Evolutionary conservation across 2,888 invertebrate species (phyloP), one percentile per base, ranked within the genome.

Genomic region (Cepaea hortensis): DNA sequence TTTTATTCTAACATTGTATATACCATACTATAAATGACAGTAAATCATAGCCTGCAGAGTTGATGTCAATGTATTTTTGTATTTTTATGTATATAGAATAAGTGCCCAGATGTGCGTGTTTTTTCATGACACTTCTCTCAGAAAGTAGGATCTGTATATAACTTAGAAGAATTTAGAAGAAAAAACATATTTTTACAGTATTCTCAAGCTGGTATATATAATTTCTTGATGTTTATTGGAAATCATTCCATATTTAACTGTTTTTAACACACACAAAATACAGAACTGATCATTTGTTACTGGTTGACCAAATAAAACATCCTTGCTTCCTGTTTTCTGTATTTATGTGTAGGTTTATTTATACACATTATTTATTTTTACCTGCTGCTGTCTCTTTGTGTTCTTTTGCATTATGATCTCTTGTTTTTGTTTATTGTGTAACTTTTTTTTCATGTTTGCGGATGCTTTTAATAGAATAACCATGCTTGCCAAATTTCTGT

Each of bases 1-100:
- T 55, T n/a, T n/a, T 7, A 77, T 77, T 55, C 20, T 3, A 18
- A 9, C n/a, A 55, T 77, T 77, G 77, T 77, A 77, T 11, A 77
- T 77, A 70, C 46, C 81, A 81, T 81, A 9, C 68, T 35, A 62
- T 65, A n/a, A 20, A 68, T 46, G 48, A 61, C 23, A 68, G 70
- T 81, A 68, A 50, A 72, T 72, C 72, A 68, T 1, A 18, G n/a
- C 55, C 55, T 48, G 55, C 15, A 82, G 35, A 73, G 50, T 35
- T 23, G 48, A 82, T 72, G 20, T 23, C 18, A 46, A 55, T 73
- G 72, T 82, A 82, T 82, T 72, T 82, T 82, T 72, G 72, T 73
- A 82, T 82, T 82, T 82, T 13, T 50, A 15, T 82, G 82, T 81
- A 81, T 50, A 81, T 81, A 81, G 50, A 20, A 68, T 35, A 82